These are phyloP conservation scores for Pilophorus perplexus DNA, from an alignment of 2,888 invertebrate species.

Conservation along the genomic window DNA sequence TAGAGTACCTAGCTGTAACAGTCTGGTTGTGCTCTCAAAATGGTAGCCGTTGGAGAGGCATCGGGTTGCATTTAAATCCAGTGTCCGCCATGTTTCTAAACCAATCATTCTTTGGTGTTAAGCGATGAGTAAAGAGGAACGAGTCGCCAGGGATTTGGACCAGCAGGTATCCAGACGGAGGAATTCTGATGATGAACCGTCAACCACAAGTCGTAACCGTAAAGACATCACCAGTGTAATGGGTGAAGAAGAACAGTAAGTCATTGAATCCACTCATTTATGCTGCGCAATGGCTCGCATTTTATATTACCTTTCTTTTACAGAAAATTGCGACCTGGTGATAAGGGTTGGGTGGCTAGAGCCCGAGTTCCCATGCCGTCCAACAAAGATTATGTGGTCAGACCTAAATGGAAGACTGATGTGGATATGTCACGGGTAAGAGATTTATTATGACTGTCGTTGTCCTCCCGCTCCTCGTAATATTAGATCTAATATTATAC, in stretches of 20 bases:
- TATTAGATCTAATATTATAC: too few relatives aligned
- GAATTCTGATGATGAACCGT: constrained; percentile 54
- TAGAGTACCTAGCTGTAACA: too few relatives aligned
- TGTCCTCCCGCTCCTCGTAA: too few relatives aligned
- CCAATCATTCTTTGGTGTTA: constrained; percentile 1
- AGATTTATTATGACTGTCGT: too few relatives aligned
- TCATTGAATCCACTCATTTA: neutral
- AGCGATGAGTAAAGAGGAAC: constrained; percentile 89
- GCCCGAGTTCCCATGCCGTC: constrained; percentile 94
- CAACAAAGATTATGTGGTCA: constrained; percentile 91
- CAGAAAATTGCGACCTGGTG: constrained; percentile 82
- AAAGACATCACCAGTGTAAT: constrained; percentile 65
- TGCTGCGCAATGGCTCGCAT: too few relatives aligned
- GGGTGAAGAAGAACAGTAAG: constrained; percentile 60
- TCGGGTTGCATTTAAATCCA: too few relatives aligned
- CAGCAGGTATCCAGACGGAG: constrained; percentile 65
- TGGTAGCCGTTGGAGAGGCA: too few relatives aligned
- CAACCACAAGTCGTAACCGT: constrained; percentile 56
- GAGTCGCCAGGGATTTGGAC: constrained; percentile 86
- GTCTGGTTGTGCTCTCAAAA: too few relatives aligned
- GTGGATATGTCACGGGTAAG: constrained; percentile 77
- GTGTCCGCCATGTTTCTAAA: too few relatives aligned
- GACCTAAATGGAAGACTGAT: constrained; percentile 89
- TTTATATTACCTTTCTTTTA: constrained; percentile 42
- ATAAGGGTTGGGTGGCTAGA: constrained; percentile 90